Percentiles rank a stretch among this genome's conserved stretches.
Evolutionary conservation across 2,888 invertebrate genomes (phyloP).

Genomic region (Drosophila austrosaltans): DNA sequence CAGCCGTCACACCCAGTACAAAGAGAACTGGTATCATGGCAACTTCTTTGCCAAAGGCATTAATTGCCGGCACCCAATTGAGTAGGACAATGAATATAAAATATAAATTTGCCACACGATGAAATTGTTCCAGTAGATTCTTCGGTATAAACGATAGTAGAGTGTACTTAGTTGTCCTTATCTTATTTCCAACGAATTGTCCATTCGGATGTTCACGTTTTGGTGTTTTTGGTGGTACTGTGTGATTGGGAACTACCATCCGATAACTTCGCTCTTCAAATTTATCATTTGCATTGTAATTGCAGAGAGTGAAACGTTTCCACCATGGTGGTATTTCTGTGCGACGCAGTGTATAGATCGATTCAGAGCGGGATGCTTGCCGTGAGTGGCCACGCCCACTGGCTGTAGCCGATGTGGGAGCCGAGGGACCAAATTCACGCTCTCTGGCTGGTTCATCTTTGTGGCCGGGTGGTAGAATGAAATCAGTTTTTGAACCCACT

Average conservation of each 20-base stretch:
- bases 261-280: conserved; percentile 89
- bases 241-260: conserved; percentile 92
- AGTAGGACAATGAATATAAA: conserved; percentile 98
- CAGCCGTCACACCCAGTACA: conserved; percentile 96
- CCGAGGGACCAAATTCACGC: conserved; percentile 83
- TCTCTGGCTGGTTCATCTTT: conserved; percentile 89
- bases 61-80: conserved; percentile 97
- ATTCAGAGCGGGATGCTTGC: conserved; percentile 95
- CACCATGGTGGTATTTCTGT: conserved; percentile 89
- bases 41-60: conserved; percentile 97
- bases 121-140: conserved; percentile 98
- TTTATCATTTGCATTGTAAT: conserved; percentile 86
- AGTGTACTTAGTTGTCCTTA: conserved; percentile 97
- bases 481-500: conserved; percentile 93
- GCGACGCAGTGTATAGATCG: conserved; percentile 93
- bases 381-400: conserved; percentile 88
- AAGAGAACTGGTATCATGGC: conserved; percentile 97
- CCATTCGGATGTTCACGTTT: conserved; percentile 93
- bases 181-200: conserved; percentile 91
- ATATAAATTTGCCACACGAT: conserved; percentile 98
- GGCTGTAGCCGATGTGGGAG: conserved; percentile 84
- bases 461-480: conserved; percentile 94
- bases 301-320: conserved; percentile 87
- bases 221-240: conserved; percentile 91
- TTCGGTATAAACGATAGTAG: conserved; percentile 96